Conservation (phyloP, 1,140 invertebrate genomes). For the Magallana ariakensis region DNA sequence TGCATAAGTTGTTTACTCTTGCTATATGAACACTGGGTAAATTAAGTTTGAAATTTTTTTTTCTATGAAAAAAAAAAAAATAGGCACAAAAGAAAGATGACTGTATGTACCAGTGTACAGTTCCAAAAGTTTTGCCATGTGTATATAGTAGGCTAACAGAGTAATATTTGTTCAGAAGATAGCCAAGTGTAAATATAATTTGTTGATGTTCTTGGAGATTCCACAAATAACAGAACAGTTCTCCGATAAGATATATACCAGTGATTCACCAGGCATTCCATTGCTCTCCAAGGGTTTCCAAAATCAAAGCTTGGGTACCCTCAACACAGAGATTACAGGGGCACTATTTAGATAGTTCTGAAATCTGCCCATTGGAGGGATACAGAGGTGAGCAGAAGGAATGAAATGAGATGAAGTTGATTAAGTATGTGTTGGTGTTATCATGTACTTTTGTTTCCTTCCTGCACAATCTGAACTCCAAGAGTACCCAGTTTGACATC, state of each 20-base stretch:
- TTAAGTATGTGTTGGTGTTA: neutral
- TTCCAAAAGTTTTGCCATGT: neutral
- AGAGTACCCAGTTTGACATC: neutral
- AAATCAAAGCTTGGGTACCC: neutral
- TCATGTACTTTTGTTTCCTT: neutral
- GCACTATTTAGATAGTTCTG: neutral
- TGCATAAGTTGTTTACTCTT: too few species aligned
- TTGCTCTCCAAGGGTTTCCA: slow-evolving; percentile 10
- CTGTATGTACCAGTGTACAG: neutral
- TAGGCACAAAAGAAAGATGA: neutral
- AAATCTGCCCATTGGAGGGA: neutral
- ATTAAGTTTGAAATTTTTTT: neutral
- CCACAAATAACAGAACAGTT: slow-evolving; percentile 28
- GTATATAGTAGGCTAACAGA: slow-evolving; percentile 14
- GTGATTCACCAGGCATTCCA: slow-evolving; percentile 28
- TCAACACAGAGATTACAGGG: neutral
- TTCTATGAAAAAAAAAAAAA: neutral
- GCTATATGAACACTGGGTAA: too few species aligned
- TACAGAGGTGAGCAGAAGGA: neutral
- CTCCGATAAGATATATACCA: slow-evolving; percentile 27
- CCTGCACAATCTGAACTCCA: neutral
- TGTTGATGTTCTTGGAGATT: slow-evolving; percentile 36
- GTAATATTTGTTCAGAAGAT: slow-evolving; percentile 32
- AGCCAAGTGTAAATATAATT: slow-evolving; percentile 33
- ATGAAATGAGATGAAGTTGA: neutral